A percentile compares a stretch with the other conserved stretches of the same genome.
Evolutionary conservation across 2,113 vertebrate genomes (phyloP).

Genomic region (Gadus macrocephalus): DNA sequence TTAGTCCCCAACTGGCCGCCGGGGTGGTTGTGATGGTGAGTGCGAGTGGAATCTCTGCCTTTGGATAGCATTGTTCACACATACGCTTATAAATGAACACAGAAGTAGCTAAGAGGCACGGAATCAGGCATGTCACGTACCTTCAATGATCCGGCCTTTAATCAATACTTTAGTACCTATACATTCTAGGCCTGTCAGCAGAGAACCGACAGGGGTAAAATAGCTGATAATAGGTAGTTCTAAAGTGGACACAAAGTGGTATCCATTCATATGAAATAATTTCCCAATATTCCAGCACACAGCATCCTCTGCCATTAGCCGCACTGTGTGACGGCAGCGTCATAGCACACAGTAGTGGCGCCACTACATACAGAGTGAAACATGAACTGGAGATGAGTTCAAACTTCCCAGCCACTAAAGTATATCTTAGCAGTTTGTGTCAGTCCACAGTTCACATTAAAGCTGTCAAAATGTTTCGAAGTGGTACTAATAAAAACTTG

Average conservation of each 20-base stretch:
- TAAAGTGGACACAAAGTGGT: conserved; percentile 14
- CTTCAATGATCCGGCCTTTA: conserved; percentile 27
- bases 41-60: conserved; percentile 39
- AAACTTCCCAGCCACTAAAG: background rate
- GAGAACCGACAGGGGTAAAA: background rate
- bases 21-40: conserved; percentile 29
- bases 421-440: too few relatives aligned
- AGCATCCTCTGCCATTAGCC: conserved; percentile 1
- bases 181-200: conserved; percentile 29
- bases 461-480: conserved; percentile 6
- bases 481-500: background rate
- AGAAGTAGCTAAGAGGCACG: conserved; percentile 1
- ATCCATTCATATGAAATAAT: conserved; percentile 32
- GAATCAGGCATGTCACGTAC: conserved; percentile 13
- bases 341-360: conserved; percentile 4
- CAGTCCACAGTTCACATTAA: background rate
- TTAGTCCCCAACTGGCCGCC: conserved; percentile 68
- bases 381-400: background rate
- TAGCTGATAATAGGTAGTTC: conserved; percentile 13
- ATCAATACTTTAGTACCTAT: conserved; percentile 29
- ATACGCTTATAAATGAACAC: background rate
- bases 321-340: background rate
- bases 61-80: conserved; percentile 18
- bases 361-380: background rate
- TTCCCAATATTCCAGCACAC: conserved; percentile 16